Percentiles rank a stretch among this genome's conserved stretches.
Evolutionary conservation across 1,140 invertebrate species (phyloP).

Genomic region (Bombus pascuorum): DNA sequence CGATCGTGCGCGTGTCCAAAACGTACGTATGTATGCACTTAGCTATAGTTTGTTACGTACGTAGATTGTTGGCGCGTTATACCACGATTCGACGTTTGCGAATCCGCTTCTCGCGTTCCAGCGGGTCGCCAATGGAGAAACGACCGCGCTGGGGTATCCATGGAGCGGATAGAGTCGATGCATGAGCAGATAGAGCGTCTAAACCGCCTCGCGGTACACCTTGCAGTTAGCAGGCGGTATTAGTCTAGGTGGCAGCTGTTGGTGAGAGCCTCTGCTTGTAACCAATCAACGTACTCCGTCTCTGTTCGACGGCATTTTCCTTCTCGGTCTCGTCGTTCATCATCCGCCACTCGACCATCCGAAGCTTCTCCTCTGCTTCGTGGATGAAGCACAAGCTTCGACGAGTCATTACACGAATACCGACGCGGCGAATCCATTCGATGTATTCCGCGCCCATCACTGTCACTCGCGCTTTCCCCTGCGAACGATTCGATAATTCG

Average conservation of each 20-base stretch:
- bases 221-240: constrained; percentile 64
- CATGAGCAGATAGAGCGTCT: constrained; percentile 54
- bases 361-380: constrained; percentile 51
- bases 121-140: constrained; percentile 40
- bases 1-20: not conserved
- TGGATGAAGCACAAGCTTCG: constrained; percentile 47
- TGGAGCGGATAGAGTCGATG: constrained; percentile 44
- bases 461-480: not conserved
- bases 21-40: too few relatives aligned
- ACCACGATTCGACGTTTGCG: not conserved
- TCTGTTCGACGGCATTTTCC: constrained; percentile 48
- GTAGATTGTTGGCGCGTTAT: not conserved
- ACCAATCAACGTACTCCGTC: constrained; percentile 60
- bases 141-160: constrained; percentile 16
- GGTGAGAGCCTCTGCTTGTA: constrained; percentile 62
- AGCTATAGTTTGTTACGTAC: not conserved
- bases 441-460: constrained; percentile 12
- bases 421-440: not conserved
- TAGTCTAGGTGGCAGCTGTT: constrained; percentile 68
- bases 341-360: constrained; percentile 48
- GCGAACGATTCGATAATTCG: not conserved
- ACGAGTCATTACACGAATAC: constrained; percentile 63
- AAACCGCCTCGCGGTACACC: constrained; percentile 53
- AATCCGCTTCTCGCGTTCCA: not conserved
- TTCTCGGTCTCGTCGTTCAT: constrained; percentile 59